Evolutionary conservation across 1,140 invertebrate species (phyloP), one percentile per base, ranked within the genome.

Genomic region (Drosophila busckii): DNA sequence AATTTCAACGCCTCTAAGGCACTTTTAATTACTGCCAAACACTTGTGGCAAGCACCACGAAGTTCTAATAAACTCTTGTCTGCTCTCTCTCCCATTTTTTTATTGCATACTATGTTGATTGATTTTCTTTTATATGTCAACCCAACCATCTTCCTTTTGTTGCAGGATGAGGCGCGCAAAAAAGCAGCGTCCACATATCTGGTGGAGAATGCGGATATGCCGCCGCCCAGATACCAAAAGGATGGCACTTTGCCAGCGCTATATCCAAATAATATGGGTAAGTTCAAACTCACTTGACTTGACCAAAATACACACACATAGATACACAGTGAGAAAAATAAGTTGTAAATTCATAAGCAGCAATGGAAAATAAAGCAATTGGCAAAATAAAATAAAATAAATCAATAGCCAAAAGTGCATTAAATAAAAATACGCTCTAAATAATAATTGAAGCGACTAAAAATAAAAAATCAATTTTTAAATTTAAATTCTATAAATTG

Each of bases 111-210:
- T 41, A 40, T 31, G 5, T 16, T 55, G 41, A 56, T 48, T 41
- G 34, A 38, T 38, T 44, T 37, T 19, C 16, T 20, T 10, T 17
- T 22, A 5, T 54, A 10, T 26, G 15, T 31, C 48, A 37, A 34
- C 10, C 12, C 20, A 17, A 34, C 13, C 13, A 10, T 32, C 8
- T 15, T 37, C 28, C 19, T 45, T 19, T 53, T 7, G 6, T 56
- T 44, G 9, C 70, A 91, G 90, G 90, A 91, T 56, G 90, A 91
- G 70, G 88, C 88, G 31, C 88, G 89, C 20, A 91, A 91, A 71
- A 88, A 89, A 58, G 89, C 89, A 38, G 89, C 88, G 17, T 91
- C 90, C 50, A 91, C 90, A 34, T 92, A 90, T 87, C 85, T 90
- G 64, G 90, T 90, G 29, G 91, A 91, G 58, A 89, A 76, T 35